Conservation (phyloP, 2,113 vertebrate species). For the Gopherus flavomarginatus region DNA sequence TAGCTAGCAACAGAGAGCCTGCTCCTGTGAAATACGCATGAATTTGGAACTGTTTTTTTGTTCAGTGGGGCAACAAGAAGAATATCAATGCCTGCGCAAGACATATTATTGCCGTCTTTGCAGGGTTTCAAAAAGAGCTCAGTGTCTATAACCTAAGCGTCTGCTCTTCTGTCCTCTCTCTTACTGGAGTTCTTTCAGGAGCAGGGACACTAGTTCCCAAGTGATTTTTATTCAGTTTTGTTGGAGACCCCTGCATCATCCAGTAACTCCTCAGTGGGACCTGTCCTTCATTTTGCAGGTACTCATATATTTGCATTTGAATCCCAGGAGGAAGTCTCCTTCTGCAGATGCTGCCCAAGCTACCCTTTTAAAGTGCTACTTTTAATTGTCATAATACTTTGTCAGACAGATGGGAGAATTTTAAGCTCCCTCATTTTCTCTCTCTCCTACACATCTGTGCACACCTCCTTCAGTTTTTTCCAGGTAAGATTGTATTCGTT, state of each 20-base stretch:
- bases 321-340: background rate
- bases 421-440: background rate
- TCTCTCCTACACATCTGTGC: no score
- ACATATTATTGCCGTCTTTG: background rate
- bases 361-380: background rate
- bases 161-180: background rate
- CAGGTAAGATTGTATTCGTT: no score
- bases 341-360: background rate
- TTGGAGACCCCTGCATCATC: background rate
- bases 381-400: background rate
- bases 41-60: background rate
- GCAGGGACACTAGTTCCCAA: background rate
- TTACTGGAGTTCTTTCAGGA: background rate
- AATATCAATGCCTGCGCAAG: background rate
- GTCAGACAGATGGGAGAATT: background rate
- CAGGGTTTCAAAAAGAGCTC: background rate
- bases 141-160: background rate
- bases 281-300: background rate
- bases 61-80: background rate
- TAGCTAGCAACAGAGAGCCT: background rate
- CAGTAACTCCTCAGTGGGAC: background rate
- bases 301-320: background rate
- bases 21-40: background rate
- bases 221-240: background rate
- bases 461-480: background rate